A percentile compares a stretch with the other conserved stretches of the same genome.
phyloP scores from a whole-genome alignment of 2,113 vertebrate species.

The Solenodon paradoxus region DNA sequence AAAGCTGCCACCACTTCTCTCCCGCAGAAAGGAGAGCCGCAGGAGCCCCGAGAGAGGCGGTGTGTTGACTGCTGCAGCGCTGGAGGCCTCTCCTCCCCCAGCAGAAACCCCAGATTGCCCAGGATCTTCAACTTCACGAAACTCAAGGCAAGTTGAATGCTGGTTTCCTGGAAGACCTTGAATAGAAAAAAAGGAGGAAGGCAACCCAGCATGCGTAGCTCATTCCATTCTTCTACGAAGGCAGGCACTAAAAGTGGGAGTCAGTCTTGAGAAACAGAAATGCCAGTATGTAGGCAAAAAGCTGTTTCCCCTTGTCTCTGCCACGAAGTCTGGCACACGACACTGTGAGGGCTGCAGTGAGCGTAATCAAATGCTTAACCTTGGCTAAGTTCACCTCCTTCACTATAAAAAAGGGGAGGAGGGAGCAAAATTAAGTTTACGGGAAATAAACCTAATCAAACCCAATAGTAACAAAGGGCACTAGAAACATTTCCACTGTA shows the following conservation, averaged over 20 bases:
- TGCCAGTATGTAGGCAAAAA: neutral
- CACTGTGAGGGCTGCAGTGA: neutral
- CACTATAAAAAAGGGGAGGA: neutral
- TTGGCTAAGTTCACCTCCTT: conserved; percentile 60
- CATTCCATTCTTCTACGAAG: neutral
- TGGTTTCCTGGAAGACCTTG: neutral
- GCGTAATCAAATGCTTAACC: conserved; percentile 63
- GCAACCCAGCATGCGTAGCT: neutral
- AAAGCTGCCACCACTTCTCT: conserved; percentile 1
- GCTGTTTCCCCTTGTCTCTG: neutral
- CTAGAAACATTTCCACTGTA: conserved; percentile 76
- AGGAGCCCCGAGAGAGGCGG: conserved; percentile 15
- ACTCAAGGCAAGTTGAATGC: neutral
- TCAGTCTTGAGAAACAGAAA: neutral
- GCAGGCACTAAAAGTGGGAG: neutral
- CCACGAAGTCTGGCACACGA: neutral
- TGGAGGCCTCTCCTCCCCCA: neutral
- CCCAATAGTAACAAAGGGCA: conserved; percentile 81
- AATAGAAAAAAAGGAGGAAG: neutral
- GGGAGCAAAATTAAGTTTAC: conserved; percentile 64
- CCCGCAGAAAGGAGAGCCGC: conserved; percentile 61
- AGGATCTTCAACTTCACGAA: neutral
- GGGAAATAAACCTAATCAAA: conserved; percentile 85
- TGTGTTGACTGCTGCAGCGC: neutral
- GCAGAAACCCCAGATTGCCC: neutral